Evolutionary conservation across 2,888 invertebrate species (phyloP).

Genomic region (Phytoseiulus persimilis): DNA sequence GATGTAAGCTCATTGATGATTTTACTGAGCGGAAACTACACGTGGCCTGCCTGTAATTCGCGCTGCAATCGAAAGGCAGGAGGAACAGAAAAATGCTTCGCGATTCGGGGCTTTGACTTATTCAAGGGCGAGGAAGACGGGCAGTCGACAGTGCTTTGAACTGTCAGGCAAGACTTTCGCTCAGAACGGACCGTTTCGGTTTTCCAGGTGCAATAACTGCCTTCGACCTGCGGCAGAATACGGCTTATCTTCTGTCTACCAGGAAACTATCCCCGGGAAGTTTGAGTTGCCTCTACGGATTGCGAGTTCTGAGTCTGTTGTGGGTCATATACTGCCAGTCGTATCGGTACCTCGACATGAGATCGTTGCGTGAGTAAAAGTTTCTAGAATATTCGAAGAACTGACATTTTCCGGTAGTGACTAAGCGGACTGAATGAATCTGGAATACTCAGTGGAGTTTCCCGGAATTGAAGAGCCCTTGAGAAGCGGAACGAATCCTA

Average conservation of each 20-base stretch:
- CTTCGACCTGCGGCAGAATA: conserved; percentile 15
- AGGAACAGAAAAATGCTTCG: no score
- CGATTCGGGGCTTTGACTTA: no score
- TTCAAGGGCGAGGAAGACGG: no score
- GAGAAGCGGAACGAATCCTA: no score
- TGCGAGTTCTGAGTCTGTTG: neutral
- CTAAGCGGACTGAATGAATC: neutral
- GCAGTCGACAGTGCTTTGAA: no score
- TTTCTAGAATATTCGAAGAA: neutral
- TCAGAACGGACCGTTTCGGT: neutral
- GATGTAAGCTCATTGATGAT: no score
- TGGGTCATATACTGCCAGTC: conserved; percentile 27
- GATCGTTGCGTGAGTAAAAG: conserved; percentile 9
- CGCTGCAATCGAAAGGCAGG: no score
- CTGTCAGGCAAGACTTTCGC: no score
- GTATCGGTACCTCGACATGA: conserved; percentile 19
- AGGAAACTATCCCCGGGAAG: neutral
- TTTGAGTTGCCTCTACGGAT: neutral
- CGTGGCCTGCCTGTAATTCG: no score
- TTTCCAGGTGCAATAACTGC: conserved; percentile 22
- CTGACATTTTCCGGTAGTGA: neutral
- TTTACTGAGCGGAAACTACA: no score
- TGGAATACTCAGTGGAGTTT: no score
- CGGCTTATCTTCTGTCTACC: neutral
- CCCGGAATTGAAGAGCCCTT: no score